These are phyloP conservation scores for Hippocampus abdominalis DNA, from an alignment of 2,113 vertebrate species.

Conservation along the genomic window DNA sequence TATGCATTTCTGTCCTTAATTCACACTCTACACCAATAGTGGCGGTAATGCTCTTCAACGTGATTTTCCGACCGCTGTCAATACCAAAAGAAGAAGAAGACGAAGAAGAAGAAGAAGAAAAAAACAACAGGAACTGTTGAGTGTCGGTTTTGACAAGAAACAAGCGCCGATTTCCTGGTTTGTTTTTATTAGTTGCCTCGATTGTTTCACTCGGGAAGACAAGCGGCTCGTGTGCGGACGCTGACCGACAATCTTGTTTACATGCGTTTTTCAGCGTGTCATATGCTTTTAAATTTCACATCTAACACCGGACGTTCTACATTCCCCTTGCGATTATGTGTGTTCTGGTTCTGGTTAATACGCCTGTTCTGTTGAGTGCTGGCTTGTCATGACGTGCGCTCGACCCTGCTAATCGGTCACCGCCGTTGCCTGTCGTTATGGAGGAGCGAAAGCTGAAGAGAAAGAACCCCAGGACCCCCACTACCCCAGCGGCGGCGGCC, in stretches of 20 bases:
- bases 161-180: neutral
- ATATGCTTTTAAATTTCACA: neutral
- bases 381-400: no score
- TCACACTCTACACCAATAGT: neutral
- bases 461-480: conserved; percentile 81
- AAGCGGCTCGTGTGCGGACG: neutral
- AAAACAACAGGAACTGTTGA: neutral
- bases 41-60: neutral
- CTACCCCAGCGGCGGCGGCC: conserved; percentile 63
- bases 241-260: neutral
- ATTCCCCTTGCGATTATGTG: neutral
- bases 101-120: no score
- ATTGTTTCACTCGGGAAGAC: neutral
- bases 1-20: neutral
- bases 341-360: neutral
- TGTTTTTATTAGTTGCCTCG: neutral
- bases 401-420: neutral
- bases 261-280: neutral
- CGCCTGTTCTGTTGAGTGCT: neutral
- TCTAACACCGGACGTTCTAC: neutral
- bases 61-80: neutral
- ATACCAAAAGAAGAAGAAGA: neutral
- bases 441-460: conserved; percentile 91
- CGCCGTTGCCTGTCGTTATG: conserved; percentile 72
- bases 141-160: neutral